A percentile compares a stretch with the other conserved stretches of the same genome.
Evolutionary conservation across 2,888 invertebrate genomes (phyloP).

Genomic region (Hydropsyche betteni): DNA sequence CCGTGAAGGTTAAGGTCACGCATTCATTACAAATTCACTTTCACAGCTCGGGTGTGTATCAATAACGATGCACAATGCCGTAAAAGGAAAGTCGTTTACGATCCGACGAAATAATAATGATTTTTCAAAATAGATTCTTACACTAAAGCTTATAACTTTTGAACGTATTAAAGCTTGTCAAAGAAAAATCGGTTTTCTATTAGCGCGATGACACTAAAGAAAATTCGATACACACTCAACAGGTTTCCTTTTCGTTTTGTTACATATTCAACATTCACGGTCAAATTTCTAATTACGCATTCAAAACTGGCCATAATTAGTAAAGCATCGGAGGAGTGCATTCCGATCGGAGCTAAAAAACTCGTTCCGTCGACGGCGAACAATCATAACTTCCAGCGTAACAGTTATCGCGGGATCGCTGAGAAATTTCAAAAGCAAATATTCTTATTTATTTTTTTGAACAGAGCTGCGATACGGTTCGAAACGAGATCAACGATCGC

Average conservation of each 20-base stretch:
- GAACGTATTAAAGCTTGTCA: background rate
- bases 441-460: slow-evolving; percentile 15
- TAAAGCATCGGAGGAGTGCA: too few relatives aligned
- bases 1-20: slow-evolving; percentile 20
- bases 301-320: background rate
- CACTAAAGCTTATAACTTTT: background rate
- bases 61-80: slow-evolving; percentile 15
- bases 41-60: background rate
- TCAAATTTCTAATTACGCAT: background rate
- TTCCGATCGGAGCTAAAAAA: background rate
- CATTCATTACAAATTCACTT: slow-evolving; percentile 13
- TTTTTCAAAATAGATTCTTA: background rate
- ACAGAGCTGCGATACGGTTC: background rate
- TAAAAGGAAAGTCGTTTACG: slow-evolving; percentile 23
- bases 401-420: slow-evolving; percentile 24
- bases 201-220: too few relatives aligned
- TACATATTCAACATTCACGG: too few relatives aligned
- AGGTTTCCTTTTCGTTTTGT: too few relatives aligned
- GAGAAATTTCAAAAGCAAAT: slow-evolving; percentile 31
- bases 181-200: too few relatives aligned
- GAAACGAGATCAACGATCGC: slow-evolving; percentile 32
- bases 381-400: slow-evolving; percentile 22
- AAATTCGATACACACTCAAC: too few relatives aligned
- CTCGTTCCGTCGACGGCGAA: slow-evolving; percentile 7
- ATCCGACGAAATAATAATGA: slow-evolving; percentile 21